These are phyloP conservation scores for Solenopsis invicta DNA, from an alignment of 1,140 invertebrate genomes.

Conservation along the genomic window DNA sequence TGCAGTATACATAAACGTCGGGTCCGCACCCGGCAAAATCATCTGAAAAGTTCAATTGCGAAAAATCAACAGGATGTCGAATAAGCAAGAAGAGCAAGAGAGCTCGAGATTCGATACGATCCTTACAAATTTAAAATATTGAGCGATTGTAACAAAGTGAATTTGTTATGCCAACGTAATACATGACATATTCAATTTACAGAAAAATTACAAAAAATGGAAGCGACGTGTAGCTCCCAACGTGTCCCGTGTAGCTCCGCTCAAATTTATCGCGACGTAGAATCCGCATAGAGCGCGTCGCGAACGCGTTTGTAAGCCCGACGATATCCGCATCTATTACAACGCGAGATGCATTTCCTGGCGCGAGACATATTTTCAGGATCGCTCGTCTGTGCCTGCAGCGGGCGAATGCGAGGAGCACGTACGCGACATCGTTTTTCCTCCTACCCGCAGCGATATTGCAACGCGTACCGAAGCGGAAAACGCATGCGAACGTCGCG, in stretches of 20 bases:
- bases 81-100: background rate
- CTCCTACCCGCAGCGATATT: conserved; percentile 54
- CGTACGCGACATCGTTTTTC: conserved; percentile 24
- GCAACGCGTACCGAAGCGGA: conserved; percentile 45
- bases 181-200: background rate
- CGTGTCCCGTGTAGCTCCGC: background rate
- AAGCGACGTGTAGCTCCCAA: too few species aligned
- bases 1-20: background rate
- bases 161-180: background rate
- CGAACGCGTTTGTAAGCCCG: background rate
- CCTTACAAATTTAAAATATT: background rate
- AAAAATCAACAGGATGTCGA: background rate
- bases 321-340: conserved; percentile 30
- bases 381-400: conserved; percentile 1
- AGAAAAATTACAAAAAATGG: background rate
- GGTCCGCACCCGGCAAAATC: background rate
- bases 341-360: background rate
- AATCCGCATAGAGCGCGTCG: conserved; percentile 3
- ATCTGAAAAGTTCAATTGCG: conserved; percentile 21
- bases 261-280: conserved; percentile 27
- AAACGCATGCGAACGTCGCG: conserved; percentile 55
- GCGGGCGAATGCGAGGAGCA: conserved; percentile 22
- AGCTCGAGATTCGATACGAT: background rate
- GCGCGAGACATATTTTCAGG: conserved; percentile 19
- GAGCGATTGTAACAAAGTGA: background rate